These are phyloP conservation scores for Mormoops blainvillei DNA, from an alignment of 2,113 vertebrate genomes.

Conservation along the genomic window DNA sequence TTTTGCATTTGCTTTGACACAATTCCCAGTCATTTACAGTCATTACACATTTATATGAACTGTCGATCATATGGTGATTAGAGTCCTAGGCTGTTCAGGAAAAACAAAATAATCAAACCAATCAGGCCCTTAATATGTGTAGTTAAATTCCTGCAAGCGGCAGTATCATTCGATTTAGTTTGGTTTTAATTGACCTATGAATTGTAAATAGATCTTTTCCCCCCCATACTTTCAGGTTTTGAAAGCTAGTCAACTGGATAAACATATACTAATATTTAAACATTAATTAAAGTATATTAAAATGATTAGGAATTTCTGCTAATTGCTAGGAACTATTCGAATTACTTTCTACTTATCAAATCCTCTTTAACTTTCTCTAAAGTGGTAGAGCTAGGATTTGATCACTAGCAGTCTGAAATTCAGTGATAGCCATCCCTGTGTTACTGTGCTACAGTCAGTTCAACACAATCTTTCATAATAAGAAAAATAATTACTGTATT, in stretches of 20 bases:
- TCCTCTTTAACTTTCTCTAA: neutral
- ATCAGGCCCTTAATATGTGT: neutral
- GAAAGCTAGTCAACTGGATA: neutral
- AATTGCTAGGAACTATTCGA: neutral
- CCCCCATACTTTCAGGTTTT: neutral
- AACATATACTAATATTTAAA: neutral
- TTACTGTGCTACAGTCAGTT: neutral
- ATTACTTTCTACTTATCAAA: neutral
- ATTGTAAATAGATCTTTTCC: neutral
- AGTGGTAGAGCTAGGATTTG: neutral
- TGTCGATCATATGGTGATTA: neutral
- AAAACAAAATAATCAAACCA: neutral
- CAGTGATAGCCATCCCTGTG: neutral
- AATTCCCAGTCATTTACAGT: neutral
- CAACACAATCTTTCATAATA: neutral
- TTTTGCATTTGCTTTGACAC: neutral
- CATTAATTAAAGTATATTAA: neutral
- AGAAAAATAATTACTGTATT: neutral
- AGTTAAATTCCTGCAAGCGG: neutral
- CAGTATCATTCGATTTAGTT: neutral
- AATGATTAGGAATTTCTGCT: neutral
- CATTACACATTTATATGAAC: neutral
- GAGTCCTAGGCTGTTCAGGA: neutral
- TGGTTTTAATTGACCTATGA: neutral
- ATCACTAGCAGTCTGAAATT: neutral